Conservation (phyloP, 2,797 vertebrate genomes). For the Schizothorax lantsangensis region DNA sequence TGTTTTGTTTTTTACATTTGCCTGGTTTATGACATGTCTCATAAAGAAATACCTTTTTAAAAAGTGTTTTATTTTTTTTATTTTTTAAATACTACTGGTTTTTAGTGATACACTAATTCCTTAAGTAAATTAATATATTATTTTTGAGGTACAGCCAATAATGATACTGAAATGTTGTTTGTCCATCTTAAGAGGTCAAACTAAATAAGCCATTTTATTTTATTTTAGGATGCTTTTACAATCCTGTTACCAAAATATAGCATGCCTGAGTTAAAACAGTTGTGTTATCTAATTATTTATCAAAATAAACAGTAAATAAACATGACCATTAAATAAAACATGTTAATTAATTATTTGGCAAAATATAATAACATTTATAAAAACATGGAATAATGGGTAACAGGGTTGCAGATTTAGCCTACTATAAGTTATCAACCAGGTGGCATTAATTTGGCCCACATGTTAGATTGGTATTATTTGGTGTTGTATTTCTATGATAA, state of each 20-base stretch:
- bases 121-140: background rate
- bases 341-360: background rate
- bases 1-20: too few relatives aligned
- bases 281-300: background rate
- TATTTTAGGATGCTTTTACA: background rate
- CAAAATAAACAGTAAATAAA: background rate
- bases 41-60: background rate
- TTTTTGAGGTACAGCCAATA: background rate
- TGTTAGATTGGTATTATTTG: background rate
- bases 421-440: background rate
- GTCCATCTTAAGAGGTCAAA: background rate
- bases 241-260: background rate
- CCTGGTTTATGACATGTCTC: background rate
- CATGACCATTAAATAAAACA: background rate
- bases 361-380: background rate
- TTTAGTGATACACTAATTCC: background rate
- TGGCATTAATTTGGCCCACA: background rate
- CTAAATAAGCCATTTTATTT: background rate
- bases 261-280: background rate
- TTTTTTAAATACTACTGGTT: background rate
- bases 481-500: background rate
- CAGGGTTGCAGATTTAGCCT: background rate
- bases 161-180: slow-evolving; percentile 4
- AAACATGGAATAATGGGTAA: background rate
- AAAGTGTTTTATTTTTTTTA: background rate